A percentile compares a stretch with the other conserved stretches of the same genome.
Evolutionary conservation across 2,888 invertebrate genomes (phyloP).

Genomic region (Cerceris rybyensis): DNA sequence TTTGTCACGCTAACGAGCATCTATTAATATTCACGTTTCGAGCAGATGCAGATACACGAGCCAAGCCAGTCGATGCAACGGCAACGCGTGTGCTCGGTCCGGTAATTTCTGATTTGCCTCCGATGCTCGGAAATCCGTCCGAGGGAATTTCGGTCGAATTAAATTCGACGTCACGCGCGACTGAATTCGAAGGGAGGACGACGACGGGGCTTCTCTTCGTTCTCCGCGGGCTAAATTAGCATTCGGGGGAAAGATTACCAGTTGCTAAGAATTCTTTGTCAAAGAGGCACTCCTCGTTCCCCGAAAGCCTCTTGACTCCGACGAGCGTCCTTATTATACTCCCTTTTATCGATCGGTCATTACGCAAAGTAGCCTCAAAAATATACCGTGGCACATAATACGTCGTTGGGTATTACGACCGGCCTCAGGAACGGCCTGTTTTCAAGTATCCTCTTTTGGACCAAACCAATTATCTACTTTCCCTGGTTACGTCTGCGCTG

Average conservation of each 20-base stretch:
- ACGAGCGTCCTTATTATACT: slow-evolving; percentile 41
- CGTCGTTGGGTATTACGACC: neutral
- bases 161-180: slow-evolving; percentile 20
- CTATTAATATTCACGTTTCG: slow-evolving; percentile 65
- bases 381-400: slow-evolving; percentile 3
- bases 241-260: slow-evolving; percentile 49
- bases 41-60: slow-evolving; percentile 38
- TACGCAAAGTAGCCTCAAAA: slow-evolving; percentile 25
- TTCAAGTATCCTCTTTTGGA: too few species aligned
- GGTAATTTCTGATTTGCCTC: slow-evolving; percentile 12
- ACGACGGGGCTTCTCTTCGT: neutral
- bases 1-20: slow-evolving; percentile 70
- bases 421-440: too few species aligned
- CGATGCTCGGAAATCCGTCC: slow-evolving; percentile 20
- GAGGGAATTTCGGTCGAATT: slow-evolving; percentile 45
- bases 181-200: slow-evolving; percentile 16
- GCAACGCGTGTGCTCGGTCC: slow-evolving; percentile 9
- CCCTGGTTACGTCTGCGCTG: too few species aligned
- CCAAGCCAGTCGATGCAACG: neutral
- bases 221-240: slow-evolving; percentile 40
- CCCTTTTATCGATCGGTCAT: slow-evolving; percentile 39
- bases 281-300: slow-evolving; percentile 23
- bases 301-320: slow-evolving; percentile 40
- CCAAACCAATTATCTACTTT: too few species aligned
- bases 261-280: slow-evolving; percentile 52